Evolutionary conservation across 1,140 invertebrate genomes (phyloP).

Genomic region (Elysia chlorotica): DNA sequence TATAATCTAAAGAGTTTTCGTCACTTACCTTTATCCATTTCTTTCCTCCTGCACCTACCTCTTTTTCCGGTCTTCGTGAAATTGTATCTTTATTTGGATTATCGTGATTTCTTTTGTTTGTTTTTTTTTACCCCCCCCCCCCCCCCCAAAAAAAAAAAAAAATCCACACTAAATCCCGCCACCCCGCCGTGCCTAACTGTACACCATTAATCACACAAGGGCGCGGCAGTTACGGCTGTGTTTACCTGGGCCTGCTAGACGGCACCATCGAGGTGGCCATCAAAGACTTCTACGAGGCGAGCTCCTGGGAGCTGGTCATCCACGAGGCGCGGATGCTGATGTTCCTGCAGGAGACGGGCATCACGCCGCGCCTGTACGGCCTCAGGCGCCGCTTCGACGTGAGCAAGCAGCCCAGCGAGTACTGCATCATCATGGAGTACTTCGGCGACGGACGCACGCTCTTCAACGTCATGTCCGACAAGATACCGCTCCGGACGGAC

Average conservation of each 20-base stretch:
- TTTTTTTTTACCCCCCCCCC: no score
- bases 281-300: constrained; percentile 29
- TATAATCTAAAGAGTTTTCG: no score
- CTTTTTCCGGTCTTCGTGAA: no score
- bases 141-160: no score
- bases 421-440: constrained; percentile 30
- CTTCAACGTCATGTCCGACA: constrained; percentile 27
- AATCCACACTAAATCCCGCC: no score
- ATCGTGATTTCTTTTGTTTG: no score
- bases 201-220: no score
- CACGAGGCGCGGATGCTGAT: constrained; percentile 30
- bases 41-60: no score
- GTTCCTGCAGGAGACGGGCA: constrained; percentile 29
- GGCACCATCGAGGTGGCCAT: constrained; percentile 24
- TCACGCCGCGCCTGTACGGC: constrained; percentile 28
- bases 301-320: constrained; percentile 22
- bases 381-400: constrained; percentile 19
- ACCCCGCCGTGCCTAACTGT: no score
- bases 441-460: constrained; percentile 25
- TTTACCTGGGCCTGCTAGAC: constrained; percentile 27
- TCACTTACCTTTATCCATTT: no score
- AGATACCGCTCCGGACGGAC: constrained; percentile 5
- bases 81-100: no score
- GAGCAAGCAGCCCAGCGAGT: constrained; percentile 17
- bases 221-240: constrained; percentile 30